Conservation (phyloP, 2,888 invertebrate species). For the Eulithis prunata region DNA sequence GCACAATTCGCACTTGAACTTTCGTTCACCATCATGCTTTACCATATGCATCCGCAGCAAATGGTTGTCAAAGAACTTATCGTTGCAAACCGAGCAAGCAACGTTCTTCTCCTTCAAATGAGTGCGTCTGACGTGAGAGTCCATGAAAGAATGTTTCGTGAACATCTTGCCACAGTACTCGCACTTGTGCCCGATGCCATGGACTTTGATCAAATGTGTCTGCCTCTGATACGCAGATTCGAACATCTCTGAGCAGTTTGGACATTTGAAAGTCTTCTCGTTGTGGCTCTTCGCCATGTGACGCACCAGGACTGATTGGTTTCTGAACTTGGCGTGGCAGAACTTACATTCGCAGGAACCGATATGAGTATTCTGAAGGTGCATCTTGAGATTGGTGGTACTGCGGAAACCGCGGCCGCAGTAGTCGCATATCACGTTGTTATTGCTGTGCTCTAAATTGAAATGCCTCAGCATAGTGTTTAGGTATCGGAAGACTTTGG, state of each 20-base stretch:
- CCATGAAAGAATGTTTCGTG: conserved; percentile 76
- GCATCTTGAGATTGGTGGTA: conserved; percentile 66
- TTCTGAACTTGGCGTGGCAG: conserved; percentile 69
- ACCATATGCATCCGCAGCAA: conserved; percentile 77
- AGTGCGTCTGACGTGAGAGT: conserved; percentile 71
- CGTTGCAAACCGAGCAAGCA: conserved; percentile 69
- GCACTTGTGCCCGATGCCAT: conserved; percentile 74
- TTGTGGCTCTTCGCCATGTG: conserved; percentile 73
- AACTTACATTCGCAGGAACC: conserved; percentile 67
- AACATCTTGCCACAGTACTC: conserved; percentile 73
- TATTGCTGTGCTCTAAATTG: conserved; percentile 71
- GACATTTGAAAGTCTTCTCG: conserved; percentile 72
- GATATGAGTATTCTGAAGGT: conserved; percentile 68
- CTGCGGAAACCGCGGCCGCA: conserved; percentile 72
- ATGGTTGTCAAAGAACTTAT: conserved; percentile 75
- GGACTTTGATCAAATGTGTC: conserved; percentile 80
- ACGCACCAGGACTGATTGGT: conserved; percentile 67
- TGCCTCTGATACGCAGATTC: conserved; percentile 80
- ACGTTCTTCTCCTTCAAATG: conserved; percentile 78
- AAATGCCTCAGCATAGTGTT: conserved; percentile 68
- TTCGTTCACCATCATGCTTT: conserved; percentile 81
- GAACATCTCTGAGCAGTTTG: conserved; percentile 73
- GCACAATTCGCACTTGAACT: conserved; percentile 83
- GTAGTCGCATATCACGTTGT: conserved; percentile 73
- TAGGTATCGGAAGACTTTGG: conserved; percentile 68